phyloP scores from a whole-genome alignment of 2,113 vertebrate species.

The Hemicordylus capensis region DNA sequence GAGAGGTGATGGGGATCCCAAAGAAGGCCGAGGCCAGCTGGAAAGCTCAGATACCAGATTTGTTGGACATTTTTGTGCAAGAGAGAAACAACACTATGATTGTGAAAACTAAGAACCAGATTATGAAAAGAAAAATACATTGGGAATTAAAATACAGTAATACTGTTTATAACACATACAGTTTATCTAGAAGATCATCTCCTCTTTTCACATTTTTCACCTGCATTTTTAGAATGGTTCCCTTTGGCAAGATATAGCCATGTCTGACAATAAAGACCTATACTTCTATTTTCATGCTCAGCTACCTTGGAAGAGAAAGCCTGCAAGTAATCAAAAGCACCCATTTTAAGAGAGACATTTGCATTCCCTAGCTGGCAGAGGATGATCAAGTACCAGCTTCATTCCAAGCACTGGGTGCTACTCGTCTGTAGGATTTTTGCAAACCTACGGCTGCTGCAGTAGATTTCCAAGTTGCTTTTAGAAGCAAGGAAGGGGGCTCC shows the following conservation, averaged over 20 bases:
- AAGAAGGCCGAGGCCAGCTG: not conserved
- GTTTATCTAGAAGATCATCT: too few relatives aligned
- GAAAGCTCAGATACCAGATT: not conserved
- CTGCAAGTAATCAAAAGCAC: not conserved
- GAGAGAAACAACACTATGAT: too few relatives aligned
- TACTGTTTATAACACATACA: too few relatives aligned
- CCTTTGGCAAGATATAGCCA: too few relatives aligned
- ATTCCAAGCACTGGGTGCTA: too few relatives aligned
- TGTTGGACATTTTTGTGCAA: not conserved
- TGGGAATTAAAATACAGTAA: too few relatives aligned
- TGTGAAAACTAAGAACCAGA: not conserved
- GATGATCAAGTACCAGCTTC: not conserved
- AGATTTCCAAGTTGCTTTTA: not conserved
- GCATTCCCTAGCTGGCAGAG: not conserved
- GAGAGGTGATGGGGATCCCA: not conserved
- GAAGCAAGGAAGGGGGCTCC: slow-evolving; percentile 20
- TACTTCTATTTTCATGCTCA: too few relatives aligned
- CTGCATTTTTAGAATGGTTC: not conserved
- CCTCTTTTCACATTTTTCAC: not conserved
- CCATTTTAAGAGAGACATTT: not conserved
- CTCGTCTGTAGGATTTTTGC: fast-evolving
- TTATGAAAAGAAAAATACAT: not conserved
- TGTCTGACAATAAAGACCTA: not conserved
- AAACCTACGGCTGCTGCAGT: fast-evolving
- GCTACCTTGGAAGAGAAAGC: too few relatives aligned